phyloP scores from a whole-genome alignment of 2,888 invertebrate genomes.

The Gymnocheta viridis region DNA sequence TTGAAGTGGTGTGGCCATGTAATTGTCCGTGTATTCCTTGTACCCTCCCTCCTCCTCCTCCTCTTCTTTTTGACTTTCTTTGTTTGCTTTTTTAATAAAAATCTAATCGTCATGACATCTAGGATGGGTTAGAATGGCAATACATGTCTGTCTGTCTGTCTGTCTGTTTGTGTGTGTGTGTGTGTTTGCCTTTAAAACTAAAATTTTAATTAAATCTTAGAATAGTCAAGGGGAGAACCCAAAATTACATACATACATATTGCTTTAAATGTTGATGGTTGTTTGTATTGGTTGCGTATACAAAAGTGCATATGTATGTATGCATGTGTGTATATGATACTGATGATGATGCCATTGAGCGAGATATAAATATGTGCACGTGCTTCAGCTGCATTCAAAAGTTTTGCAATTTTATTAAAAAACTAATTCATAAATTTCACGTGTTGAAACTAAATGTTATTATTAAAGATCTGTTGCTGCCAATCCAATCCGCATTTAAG shows the following conservation, averaged over 20 bases:
- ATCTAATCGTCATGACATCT: conserved; percentile 64
- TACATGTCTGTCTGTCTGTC: neutral
- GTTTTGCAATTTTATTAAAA: conserved; percentile 2
- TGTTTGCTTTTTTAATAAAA: conserved; percentile 67
- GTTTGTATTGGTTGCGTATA: neutral
- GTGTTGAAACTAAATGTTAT: conserved; percentile 5
- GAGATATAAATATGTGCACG: conserved; percentile 41
- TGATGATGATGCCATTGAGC: neutral
- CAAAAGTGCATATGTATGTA: neutral
- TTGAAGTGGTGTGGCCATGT: conserved; percentile 66
- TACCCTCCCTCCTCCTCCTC: conserved; percentile 8
- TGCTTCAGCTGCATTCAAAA: conserved; percentile 34
- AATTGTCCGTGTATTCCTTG: conserved; percentile 62
- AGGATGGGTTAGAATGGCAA: conserved; percentile 21
- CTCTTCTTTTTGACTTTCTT: conserved; percentile 48
- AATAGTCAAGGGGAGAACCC: neutral
- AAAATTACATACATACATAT: conserved; percentile 26
- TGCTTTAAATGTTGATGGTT: conserved; percentile 5
- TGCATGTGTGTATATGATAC: neutral
- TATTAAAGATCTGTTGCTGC: neutral
- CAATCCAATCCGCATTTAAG: too few relatives aligned
- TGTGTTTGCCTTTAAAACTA: conserved; percentile 23
- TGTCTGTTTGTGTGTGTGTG: neutral
- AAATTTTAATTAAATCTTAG: conserved; percentile 66
- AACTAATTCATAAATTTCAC: neutral